Base-by-base conservation (phyloP, 2,113 vertebrate species). In the Microcebus griseorufus region DNA sequence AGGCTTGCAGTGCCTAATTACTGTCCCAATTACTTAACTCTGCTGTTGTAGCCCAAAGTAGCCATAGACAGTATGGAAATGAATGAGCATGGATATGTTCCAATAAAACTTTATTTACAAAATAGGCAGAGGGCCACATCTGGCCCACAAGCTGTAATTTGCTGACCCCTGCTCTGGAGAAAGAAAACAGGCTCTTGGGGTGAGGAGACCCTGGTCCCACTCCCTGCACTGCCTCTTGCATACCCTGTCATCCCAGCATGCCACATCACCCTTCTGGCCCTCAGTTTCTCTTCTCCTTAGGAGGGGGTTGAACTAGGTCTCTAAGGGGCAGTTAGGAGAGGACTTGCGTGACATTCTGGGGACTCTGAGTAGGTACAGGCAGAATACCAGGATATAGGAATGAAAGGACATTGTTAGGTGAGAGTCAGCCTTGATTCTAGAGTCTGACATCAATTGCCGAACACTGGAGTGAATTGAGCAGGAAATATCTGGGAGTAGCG, bases 71-170 rank as follows among this genome's bases (percentile, higher is more conserved):
- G 14, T 67, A 9, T 45, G 22, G 45, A 70, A 85, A 78, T 60
- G 53, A 88, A 18, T 39, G 48, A 22, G 8, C 9, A 9, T 67
- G 82, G 5, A 10, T 78, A 55, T 90, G 62, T 65, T 84, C 16
- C 25, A 51, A 70, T 94, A 83, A 78, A 96, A 69, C 34, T 55
- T 90, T 81, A 80, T 88, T 91, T 65, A 94, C 55, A 22, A 73
- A 90, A 22, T 10, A 78, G 48, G 5, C 22, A 37, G 87, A 94
- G 65, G 75, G 48, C 42, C 34, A 45, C 37, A 42, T 84, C 42
- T 88, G 75, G 80, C 55, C 14, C 4, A 39, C 1, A 25, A 37
- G 79, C 29, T 1, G 22, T 86, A 55, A 64, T 29, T 96, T 85
- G 87, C 34, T 67, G 20, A 92, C 9, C 32, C 8, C 4, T 90